Evolutionary conservation across 1,140 invertebrate genomes (phyloP).

Genomic region (Hydropsyche tenuis): DNA sequence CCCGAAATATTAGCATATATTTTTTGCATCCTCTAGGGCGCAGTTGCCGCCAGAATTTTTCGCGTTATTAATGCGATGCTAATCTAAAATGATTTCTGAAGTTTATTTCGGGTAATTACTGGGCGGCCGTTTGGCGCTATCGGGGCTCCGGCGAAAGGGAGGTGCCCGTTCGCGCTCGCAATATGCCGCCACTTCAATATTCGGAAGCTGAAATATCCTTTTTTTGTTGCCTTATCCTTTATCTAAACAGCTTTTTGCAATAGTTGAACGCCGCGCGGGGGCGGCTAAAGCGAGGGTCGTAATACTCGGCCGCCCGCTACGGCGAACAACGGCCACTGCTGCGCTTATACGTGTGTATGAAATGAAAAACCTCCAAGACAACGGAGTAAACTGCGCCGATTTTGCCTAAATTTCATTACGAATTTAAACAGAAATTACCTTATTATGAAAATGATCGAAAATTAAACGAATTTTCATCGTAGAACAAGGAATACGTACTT

Average conservation of each 20-base stretch:
- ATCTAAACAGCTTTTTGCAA: constrained; percentile 51
- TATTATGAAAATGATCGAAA: too few species aligned
- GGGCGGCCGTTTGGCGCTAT: constrained; percentile 3
- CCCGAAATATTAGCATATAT: too few species aligned
- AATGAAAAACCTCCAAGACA: constrained; percentile 36
- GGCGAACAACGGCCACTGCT: constrained; percentile 30
- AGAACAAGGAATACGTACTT: too few species aligned
- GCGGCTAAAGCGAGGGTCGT: constrained; percentile 35
- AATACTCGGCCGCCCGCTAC: constrained; percentile 41
- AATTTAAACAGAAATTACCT: too few species aligned
- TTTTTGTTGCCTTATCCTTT: constrained; percentile 49
- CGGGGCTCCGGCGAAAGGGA: neutral
- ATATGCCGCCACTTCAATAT: constrained; percentile 49
- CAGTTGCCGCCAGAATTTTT: too few species aligned
- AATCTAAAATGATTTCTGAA: constrained; percentile 20
- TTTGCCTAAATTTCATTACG: neutral
- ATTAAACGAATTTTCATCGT: too few species aligned
- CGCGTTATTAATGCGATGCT: neutral
- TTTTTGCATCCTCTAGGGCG: too few species aligned
- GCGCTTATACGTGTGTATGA: constrained; percentile 19
- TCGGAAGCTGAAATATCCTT: constrained; percentile 47
- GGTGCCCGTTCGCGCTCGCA: constrained; percentile 34
- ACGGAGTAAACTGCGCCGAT: constrained; percentile 10
- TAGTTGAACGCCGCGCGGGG: constrained; percentile 43
- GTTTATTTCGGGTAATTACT: constrained; percentile 25